phyloP scores from a whole-genome alignment of 2,888 invertebrate genomes.

The Anaspis maculata region DNA sequence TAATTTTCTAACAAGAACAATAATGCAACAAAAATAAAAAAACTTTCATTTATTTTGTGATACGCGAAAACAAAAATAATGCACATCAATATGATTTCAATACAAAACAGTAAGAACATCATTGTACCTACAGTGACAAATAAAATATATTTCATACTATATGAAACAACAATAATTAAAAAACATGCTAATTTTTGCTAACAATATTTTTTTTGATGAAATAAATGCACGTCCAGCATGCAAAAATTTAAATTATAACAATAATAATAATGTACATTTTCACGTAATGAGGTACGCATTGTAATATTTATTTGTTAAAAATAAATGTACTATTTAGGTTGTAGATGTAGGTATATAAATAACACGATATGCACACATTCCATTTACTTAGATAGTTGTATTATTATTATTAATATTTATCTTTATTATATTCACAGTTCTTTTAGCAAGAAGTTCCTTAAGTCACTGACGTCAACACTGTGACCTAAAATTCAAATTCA shows the following conservation, averaged over 20 bases:
- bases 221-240: slow-evolving; percentile 38
- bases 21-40: too few species aligned
- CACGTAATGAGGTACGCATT: slow-evolving; percentile 28
- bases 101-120: slow-evolving; percentile 31
- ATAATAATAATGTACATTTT: slow-evolving; percentile 23
- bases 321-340: slow-evolving; percentile 16
- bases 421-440: slow-evolving; percentile 26
- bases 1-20: too few species aligned
- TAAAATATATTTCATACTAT: slow-evolving; percentile 18
- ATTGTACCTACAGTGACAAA: slow-evolving; percentile 15
- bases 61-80: slow-evolving; percentile 6
- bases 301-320: too few species aligned
- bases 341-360: slow-evolving; percentile 19
- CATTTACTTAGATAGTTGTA: too few species aligned
- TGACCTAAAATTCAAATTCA: slow-evolving; percentile 32
- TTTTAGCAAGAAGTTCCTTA: slow-evolving; percentile 33
- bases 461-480: slow-evolving; percentile 37
- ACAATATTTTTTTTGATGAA: too few species aligned
- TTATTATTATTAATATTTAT: slow-evolving; percentile 10
- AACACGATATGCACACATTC: slow-evolving; percentile 27
- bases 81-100: slow-evolving; percentile 21
- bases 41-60: background rate
- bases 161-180: slow-evolving; percentile 31
- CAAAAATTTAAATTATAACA: slow-evolving; percentile 22
- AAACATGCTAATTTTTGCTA: slow-evolving; percentile 14